Conservation (phyloP, 2,888 invertebrate species). For the Limnephilus marmoratus region DNA sequence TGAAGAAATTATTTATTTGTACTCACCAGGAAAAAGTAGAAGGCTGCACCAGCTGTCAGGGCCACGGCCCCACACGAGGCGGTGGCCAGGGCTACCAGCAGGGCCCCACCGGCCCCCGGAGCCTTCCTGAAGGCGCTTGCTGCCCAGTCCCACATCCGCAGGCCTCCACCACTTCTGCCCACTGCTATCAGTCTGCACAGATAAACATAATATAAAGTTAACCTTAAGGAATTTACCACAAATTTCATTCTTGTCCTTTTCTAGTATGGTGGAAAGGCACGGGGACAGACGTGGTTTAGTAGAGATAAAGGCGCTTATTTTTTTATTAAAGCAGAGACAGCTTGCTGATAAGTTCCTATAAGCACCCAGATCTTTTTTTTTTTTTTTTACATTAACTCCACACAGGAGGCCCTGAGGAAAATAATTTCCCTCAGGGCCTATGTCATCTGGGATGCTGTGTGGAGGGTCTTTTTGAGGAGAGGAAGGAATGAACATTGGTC, state of each 20-base stretch:
- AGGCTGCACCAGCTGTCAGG: constrained; percentile 80
- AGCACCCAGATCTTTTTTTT: too few relatives aligned
- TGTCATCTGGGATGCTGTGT: too few relatives aligned
- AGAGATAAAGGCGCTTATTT: too few relatives aligned
- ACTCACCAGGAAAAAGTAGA: constrained; percentile 83
- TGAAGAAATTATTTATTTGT: neutral
- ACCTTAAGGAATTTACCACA: neutral
- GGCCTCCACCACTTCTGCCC: constrained; percentile 68
- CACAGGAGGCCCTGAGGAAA: too few relatives aligned
- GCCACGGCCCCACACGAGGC: constrained; percentile 87
- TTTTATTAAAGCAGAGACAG: too few relatives aligned
- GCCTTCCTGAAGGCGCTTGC: constrained; percentile 82
- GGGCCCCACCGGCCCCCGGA: constrained; percentile 82
- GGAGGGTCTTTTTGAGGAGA: too few relatives aligned
- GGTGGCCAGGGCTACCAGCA: constrained; percentile 80
- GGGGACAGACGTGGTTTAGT: too few relatives aligned
- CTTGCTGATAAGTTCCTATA: too few relatives aligned
- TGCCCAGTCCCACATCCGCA: constrained; percentile 79
- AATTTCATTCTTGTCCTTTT: neutral
- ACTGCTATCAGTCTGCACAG: constrained; percentile 43
- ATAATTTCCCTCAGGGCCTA: too few relatives aligned
- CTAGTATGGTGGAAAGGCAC: neutral
- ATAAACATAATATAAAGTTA: neutral
- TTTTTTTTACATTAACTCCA: too few relatives aligned
- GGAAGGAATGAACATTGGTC: too few relatives aligned